These are phyloP conservation scores for Caenorhabditis wallacei DNA, from an alignment of 2,888 invertebrate genomes.

Conservation along the genomic window DNA sequence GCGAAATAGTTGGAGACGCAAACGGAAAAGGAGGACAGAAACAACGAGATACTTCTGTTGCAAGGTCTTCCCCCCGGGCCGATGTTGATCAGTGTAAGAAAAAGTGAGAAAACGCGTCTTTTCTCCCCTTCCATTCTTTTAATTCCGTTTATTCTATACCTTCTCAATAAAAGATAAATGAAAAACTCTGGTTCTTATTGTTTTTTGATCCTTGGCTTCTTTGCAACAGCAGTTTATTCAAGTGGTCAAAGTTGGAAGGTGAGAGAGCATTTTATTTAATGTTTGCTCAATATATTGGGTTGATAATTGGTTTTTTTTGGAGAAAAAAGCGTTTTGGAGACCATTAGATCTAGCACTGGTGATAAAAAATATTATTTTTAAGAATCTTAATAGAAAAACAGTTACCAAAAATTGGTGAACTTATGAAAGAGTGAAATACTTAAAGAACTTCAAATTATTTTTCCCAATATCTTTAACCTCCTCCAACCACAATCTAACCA, in stretches of 20 bases:
- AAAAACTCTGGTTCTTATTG: conserved; percentile 7
- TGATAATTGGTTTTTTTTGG: not conserved
- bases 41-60: conserved; percentile 36
- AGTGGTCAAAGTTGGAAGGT: conserved; percentile 46
- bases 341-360: too few relatives aligned
- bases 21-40: conserved; percentile 44
- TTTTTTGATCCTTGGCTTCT: conserved; percentile 30
- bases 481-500: not conserved
- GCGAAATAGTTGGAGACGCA: too few relatives aligned
- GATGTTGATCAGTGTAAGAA: conserved; percentile 61
- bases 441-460: not conserved
- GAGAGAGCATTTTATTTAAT: not conserved
- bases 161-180: too few relatives aligned
- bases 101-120: conserved; percentile 9
- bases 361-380: too few relatives aligned
- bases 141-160: not conserved
- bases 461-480: not conserved
- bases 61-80: conserved; percentile 23
- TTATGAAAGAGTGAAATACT: too few relatives aligned
- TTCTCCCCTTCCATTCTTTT: conserved; percentile 18
- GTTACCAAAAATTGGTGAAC: too few relatives aligned
- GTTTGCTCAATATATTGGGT: not conserved
- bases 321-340: not conserved
- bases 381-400: too few relatives aligned
- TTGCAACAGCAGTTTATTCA: conserved; percentile 9